A percentile compares a stretch with the other conserved stretches of the same genome.
These are phyloP conservation scores for Dolichotis patagonum DNA, from an alignment of 2,113 vertebrate genomes.

Conservation along the genomic window DNA sequence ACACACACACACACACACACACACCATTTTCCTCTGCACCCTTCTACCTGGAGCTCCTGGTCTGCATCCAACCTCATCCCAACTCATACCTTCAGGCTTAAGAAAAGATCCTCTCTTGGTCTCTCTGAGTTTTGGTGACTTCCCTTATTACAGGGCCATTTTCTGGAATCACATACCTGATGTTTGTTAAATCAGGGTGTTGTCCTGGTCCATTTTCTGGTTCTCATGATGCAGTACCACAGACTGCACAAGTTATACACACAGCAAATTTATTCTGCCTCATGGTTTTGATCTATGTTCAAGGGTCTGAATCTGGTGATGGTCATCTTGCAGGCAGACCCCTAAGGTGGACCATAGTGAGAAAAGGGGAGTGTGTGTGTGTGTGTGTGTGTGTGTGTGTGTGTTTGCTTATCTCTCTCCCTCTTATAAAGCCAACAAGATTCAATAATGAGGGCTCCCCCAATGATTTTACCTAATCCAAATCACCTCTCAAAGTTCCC, in stretches of 20 bases:
- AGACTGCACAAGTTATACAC: background rate
- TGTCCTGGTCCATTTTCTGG: background rate
- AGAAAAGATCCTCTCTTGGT: background rate
- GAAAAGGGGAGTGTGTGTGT: background rate
- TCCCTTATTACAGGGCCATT: background rate
- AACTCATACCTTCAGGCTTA: too few species aligned
- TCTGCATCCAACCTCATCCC: accelerated
- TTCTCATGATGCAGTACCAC: background rate
- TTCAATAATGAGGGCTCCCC: background rate
- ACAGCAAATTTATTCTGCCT: background rate
- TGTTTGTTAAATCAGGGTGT: background rate
- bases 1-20: background rate
- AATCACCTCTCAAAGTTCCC: too few species aligned
- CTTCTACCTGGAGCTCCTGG: too few species aligned
- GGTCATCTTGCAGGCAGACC: background rate
- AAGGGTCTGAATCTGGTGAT: background rate
- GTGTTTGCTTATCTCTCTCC: background rate
- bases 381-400: background rate
- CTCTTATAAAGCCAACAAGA: background rate
- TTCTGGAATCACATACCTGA: accelerated
- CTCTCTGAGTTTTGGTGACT: background rate
- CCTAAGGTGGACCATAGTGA: background rate
- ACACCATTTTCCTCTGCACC: background rate
- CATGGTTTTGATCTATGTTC: background rate
- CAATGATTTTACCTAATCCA: background rate